Base-by-base conservation (phyloP, 2,888 invertebrate genomes). In the Epinotia demarniana region DNA sequence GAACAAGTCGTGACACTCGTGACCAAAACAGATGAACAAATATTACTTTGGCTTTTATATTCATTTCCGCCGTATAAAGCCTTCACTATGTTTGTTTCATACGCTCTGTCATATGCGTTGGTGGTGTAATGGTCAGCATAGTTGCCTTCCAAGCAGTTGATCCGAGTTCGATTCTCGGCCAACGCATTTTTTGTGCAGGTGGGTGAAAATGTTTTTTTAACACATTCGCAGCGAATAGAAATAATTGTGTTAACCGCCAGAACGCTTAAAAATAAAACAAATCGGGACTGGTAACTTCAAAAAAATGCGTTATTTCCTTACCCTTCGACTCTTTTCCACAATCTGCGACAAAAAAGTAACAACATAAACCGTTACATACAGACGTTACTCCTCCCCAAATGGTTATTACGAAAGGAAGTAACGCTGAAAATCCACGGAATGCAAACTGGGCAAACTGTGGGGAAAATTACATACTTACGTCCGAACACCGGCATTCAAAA, bases 141-240 rank as follows among this genome's bases (percentile, higher is more conserved):
- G 82, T 83, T 83, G 83, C 82, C 83, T 83, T 83, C 83, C 83
- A 82, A 83, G 83, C 83, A 83, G 82, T 83, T 83, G 83, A 83
- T 83, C 83, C 83, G 83, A 79, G 82, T 82, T 83, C 83, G 83
- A 82, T 83, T 83, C 82, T 79, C 83, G 83, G 81, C 82, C 81
- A 78, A 79, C 80, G 82, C 82, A 82, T 70, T 63, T 76, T 76
- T 76, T 74, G 53, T 53, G 8, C 2, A 53, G 8, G n/a, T n/a
- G 53, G 4, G n/a, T 4, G 16, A 13, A 49, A 13, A 5, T 49
- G 4, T 19, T 9, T 57, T 19, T 18, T 57, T 2, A 57, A n/a
- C 55, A 18, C 57, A 8, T 12, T 57, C 19, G 12, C 19, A 23
- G 23, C 12, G 4, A 19, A 3, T 19, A 58, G 9, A 12, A 33